Evolutionary conservation across 1,140 invertebrate genomes (phyloP).

Genomic region (Cyclina sinensis): DNA sequence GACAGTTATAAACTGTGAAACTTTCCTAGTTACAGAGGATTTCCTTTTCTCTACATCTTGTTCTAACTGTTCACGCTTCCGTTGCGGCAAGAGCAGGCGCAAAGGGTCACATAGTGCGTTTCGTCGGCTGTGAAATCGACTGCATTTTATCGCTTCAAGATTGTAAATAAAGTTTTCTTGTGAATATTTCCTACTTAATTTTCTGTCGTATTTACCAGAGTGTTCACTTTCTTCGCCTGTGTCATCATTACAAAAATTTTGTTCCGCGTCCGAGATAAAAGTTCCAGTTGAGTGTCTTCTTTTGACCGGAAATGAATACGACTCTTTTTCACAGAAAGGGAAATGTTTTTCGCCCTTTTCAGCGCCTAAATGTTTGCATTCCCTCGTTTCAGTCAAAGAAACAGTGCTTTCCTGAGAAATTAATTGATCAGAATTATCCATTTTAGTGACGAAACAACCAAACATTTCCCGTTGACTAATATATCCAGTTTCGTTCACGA

Average conservation of each 20-base stretch:
- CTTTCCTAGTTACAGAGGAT: constrained; percentile 33
- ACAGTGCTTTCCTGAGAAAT: no score
- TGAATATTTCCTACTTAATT: not conserved
- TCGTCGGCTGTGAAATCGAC: constrained; percentile 46
- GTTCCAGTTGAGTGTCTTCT: constrained; percentile 28
- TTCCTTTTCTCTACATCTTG: constrained; percentile 45
- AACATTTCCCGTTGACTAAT: no score
- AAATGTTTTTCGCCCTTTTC: no score
- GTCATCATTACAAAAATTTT: not conserved
- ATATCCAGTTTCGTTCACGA: no score
- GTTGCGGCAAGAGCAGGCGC: constrained; percentile 54
- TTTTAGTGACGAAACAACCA: not conserved
- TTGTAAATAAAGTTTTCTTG: constrained; percentile 12
- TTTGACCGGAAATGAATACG: not conserved
- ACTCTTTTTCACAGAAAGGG: not conserved
- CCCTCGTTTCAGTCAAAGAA: no score
- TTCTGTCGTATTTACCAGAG: not conserved
- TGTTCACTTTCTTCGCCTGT: not conserved
- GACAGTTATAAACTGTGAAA: constrained; percentile 51
- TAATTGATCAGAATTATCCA: no score
- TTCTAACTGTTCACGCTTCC: constrained; percentile 54
- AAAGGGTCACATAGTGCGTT: constrained; percentile 68
- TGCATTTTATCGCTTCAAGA: constrained; percentile 55
- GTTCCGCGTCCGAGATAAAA: not conserved
- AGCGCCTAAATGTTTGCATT: no score